Evolutionary conservation across 2,888 invertebrate genomes (phyloP).

Genomic region (Cantharis flavilabris): DNA sequence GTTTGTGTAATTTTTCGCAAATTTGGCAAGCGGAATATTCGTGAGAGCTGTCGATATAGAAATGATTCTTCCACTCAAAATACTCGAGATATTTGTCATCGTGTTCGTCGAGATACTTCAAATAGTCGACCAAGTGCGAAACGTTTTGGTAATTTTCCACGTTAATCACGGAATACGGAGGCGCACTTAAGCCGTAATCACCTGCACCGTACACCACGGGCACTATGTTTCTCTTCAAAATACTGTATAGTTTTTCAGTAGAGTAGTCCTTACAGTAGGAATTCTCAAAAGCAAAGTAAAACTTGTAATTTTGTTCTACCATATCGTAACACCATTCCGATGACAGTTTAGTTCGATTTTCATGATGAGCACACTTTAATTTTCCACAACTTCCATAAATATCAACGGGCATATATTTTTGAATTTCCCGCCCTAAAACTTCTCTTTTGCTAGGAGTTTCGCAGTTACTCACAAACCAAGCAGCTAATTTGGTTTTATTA

Average conservation of each 20-base stretch:
- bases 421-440: slow-evolving; percentile 56
- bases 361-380: slow-evolving; percentile 42
- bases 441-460: slow-evolving; percentile 55
- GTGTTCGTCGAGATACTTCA: slow-evolving; percentile 57
- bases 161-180: slow-evolving; percentile 60
- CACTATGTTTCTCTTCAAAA: slow-evolving; percentile 62
- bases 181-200: slow-evolving; percentile 61
- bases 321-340: slow-evolving; percentile 54
- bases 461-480: slow-evolving; percentile 64
- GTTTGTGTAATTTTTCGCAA: slow-evolving; percentile 41
- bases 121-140: slow-evolving; percentile 57
- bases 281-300: slow-evolving; percentile 74
- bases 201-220: slow-evolving; percentile 71
- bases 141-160: slow-evolving; percentile 61
- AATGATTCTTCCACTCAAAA: slow-evolving; percentile 60
- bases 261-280: slow-evolving; percentile 69
- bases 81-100: slow-evolving; percentile 61
- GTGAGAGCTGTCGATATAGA: slow-evolving; percentile 28
- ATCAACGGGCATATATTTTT: slow-evolving; percentile 63
- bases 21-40: slow-evolving; percentile 37
- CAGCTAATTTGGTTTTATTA: slow-evolving; percentile 57
- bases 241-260: slow-evolving; percentile 65
- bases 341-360: slow-evolving; percentile 54
- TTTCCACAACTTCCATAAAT: slow-evolving; percentile 67
- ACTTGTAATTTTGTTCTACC: slow-evolving; percentile 65